Base-by-base conservation (phyloP, 2,888 invertebrate species). In the Drosophila sordidula region DNA sequence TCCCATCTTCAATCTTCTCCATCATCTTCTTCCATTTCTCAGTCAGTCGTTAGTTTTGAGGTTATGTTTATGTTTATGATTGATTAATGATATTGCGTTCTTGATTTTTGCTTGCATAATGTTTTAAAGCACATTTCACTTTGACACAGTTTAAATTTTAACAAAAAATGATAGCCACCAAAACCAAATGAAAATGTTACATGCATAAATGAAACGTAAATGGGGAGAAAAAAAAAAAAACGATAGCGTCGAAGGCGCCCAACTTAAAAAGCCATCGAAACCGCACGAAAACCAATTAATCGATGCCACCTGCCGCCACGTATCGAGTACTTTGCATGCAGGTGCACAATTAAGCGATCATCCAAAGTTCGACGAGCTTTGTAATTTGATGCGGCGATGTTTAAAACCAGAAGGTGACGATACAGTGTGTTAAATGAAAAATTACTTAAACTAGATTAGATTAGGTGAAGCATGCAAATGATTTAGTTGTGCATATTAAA, bases 101-200 rank as follows among this genome's bases (percentile, higher is more conserved):
- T 49, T 49, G 49, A 41, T 29, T 36, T 46, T 42, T 42, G 4
- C 14, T 52, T 65, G 36, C 51, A 12, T 52, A 29, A 29, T 29
- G 29, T 9, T 29, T 29, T 29, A 3, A 62, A n/a, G 29, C 67
- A 67, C 66, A 8, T 18, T 67, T 57, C 58, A 67, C 68, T 58
- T 47, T 51, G n/a, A 51, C 58, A 67, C 57, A 34, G 11, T 39
- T 45, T 2, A 14, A 16, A 47, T 25, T 16, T 18, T 5, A 47
- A 45, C 34, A 36, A 51, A 67, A 39, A 42, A n/a, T 36, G 12
- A 22, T 46, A 56, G 29, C 6, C 67, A 59, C 68, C 52, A 54
- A 32, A 58, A 38, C 38, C 69, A 68, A 67, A 59, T 59, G 22
- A 32, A 52, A 32, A 41, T 12, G 29, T 22, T 38, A 54, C 57